These are phyloP conservation scores for Drosophila emarginata DNA, from an alignment of 2,888 invertebrate genomes.

Conservation along the genomic window DNA sequence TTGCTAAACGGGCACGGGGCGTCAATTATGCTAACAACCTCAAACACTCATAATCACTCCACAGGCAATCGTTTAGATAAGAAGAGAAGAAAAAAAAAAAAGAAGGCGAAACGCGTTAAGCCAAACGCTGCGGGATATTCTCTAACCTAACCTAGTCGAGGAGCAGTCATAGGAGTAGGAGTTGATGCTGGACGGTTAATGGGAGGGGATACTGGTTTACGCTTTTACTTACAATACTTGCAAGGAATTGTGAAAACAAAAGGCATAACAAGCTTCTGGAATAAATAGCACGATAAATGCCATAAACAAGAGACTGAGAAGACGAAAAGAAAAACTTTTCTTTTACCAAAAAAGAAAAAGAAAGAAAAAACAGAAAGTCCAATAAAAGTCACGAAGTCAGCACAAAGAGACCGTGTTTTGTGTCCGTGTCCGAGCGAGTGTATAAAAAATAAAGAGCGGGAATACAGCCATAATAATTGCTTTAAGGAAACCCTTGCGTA, in stretches of 20 bases:
- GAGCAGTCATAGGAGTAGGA: constrained; percentile 18
- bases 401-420: constrained; percentile 48
- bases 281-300: constrained; percentile 77
- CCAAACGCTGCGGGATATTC: constrained; percentile 72
- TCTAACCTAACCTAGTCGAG: constrained; percentile 46
- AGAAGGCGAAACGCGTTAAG: constrained; percentile 66
- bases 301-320: constrained; percentile 75
- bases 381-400: constrained; percentile 77
- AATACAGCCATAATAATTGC: constrained; percentile 67
- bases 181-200: neutral
- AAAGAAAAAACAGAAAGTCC: constrained; percentile 50
- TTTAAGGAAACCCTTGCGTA: constrained; percentile 72
- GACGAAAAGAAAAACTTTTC: constrained; percentile 40
- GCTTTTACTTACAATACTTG: constrained; percentile 22
- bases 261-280: constrained; percentile 64
- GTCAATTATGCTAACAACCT: constrained; percentile 78
- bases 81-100: constrained; percentile 25
- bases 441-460: constrained; percentile 41
- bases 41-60: constrained; percentile 79
- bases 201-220: neutral
- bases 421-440: constrained; percentile 43
- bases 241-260: constrained; percentile 60
- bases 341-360: constrained; percentile 21
- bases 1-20: constrained; percentile 65
- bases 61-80: constrained; percentile 79